These are phyloP conservation scores for Anolis apletophallus DNA, from an alignment of 2,797 vertebrate species.

Conservation along the genomic window DNA sequence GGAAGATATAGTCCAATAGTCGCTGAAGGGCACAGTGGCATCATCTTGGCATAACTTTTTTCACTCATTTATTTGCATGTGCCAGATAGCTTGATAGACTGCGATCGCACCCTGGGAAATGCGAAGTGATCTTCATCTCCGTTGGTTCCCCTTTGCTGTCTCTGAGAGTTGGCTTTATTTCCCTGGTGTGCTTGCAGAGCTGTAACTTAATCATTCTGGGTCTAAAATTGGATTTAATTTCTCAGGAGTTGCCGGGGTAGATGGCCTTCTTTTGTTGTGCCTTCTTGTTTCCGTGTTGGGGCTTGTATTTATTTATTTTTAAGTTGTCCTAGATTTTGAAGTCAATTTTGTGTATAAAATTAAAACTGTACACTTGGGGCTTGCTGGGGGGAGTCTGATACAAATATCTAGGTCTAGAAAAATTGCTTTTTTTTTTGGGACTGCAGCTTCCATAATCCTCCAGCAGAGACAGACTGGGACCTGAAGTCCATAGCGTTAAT, in stretches of 20 bases:
- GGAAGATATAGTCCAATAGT: not conserved
- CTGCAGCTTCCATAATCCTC: no score
- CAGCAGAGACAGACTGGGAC: no score
- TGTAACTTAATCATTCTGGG: constrained; percentile 3
- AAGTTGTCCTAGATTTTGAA: constrained; percentile 6
- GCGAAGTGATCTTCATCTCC: not conserved
- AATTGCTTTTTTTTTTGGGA: no score
- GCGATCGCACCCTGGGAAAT: not conserved
- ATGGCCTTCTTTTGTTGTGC: not conserved
- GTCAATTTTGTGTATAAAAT: no score
- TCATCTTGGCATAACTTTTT: not conserved
- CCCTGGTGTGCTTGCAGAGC: not conserved
- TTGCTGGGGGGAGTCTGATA: no score
- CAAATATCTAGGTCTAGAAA: no score
- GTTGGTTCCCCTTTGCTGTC: no score
- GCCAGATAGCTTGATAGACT: not conserved
- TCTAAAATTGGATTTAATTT: constrained; percentile 24
- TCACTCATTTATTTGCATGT: not conserved
- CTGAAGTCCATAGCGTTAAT: no score
- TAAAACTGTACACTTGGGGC: not conserved
- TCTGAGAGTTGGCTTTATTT: not conserved
- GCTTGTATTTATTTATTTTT: not conserved
- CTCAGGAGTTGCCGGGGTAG: not conserved
- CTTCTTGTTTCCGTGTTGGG: not conserved
- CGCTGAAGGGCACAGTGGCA: not conserved